These are phyloP conservation scores for Anser cygnoides DNA, from an alignment of 2,113 vertebrate species.

Conservation along the genomic window DNA sequence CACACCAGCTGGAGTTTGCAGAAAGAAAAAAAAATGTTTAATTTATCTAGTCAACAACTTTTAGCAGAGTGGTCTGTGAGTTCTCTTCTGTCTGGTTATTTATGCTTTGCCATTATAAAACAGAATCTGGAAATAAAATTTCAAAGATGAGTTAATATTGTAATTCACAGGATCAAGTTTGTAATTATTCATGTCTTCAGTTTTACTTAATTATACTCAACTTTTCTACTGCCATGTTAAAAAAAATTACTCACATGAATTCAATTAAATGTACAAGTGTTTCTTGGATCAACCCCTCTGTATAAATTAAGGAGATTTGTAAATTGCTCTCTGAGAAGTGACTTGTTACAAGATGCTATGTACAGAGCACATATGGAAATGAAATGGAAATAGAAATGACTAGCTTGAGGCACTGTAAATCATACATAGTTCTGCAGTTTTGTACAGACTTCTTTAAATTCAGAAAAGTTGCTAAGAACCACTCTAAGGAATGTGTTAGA, in stretches of 20 bases:
- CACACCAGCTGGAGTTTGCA: slow-evolving; percentile 68
- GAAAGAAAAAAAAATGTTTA: slow-evolving; percentile 54
- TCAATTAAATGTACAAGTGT: slow-evolving; percentile 46
- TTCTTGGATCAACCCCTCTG: slow-evolving; percentile 31
- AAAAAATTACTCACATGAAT: slow-evolving; percentile 21
- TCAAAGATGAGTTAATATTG: slow-evolving; percentile 31
- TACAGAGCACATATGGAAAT: slow-evolving; percentile 38
- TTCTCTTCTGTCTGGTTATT: slow-evolving; percentile 12
- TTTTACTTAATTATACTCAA: slow-evolving; percentile 29
- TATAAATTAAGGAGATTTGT: slow-evolving; percentile 41
- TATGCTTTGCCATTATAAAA: slow-evolving; percentile 6
- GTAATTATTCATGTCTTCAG: slow-evolving; percentile 37
- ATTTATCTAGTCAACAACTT: slow-evolving; percentile 65
- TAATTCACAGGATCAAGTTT: slow-evolving; percentile 14
- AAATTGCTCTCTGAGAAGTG: slow-evolving; percentile 14
- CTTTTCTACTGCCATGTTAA: slow-evolving; percentile 25
- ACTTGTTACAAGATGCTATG: slow-evolving; percentile 50
- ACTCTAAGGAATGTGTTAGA: background rate
- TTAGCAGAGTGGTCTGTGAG: slow-evolving; percentile 20
- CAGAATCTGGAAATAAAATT: slow-evolving; percentile 39
- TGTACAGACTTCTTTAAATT: background rate
- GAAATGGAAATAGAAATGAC: slow-evolving; percentile 45
- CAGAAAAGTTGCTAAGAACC: background rate
- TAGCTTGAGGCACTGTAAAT: background rate
- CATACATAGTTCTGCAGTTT: background rate